These are phyloP conservation scores for Cercopithecus petaurista DNA, from an alignment of 2,797 vertebrate genomes.

Conservation along the genomic window DNA sequence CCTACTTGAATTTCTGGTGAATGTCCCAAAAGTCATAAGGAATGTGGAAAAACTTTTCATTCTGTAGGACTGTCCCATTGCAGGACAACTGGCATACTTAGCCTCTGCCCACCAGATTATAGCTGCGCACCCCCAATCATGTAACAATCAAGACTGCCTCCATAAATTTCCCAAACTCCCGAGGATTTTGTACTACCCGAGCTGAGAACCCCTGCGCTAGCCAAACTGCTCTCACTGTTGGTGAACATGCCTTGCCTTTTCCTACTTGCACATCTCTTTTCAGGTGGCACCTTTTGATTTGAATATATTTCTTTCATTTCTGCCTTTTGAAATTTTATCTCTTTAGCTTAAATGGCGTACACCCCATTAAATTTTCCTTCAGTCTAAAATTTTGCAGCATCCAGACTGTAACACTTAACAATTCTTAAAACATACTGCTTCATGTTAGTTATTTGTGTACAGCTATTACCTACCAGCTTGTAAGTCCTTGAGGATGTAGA, in stretches of 20 bases:
- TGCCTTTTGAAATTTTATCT: not conserved
- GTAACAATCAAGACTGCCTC: not conserved
- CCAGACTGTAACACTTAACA: not conserved
- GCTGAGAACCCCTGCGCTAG: not conserved
- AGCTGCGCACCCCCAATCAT: not conserved
- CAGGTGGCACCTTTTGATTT: not conserved
- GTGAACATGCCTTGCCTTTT: not conserved
- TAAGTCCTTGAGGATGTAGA: conserved; percentile 1
- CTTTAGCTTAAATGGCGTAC: not conserved
- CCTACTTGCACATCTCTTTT: not conserved
- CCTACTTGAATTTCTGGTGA: not conserved
- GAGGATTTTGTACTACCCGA: too few relatives aligned
- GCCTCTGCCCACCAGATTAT: not conserved
- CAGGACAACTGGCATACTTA: not conserved
- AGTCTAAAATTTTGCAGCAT: not conserved
- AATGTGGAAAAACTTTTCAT: not conserved
- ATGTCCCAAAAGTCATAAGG: not conserved
- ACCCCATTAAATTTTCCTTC: not conserved
- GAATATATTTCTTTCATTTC: not conserved
- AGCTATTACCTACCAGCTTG: not conserved
- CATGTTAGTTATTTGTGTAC: not conserved
- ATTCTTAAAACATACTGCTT: not conserved
- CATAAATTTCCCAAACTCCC: not conserved
- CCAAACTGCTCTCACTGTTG: not conserved
- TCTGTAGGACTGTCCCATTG: not conserved